A percentile compares a stretch with the other conserved stretches of the same genome.
These are phyloP conservation scores for Allygus modestus DNA, from an alignment of 2,888 invertebrate genomes.

Conservation along the genomic window DNA sequence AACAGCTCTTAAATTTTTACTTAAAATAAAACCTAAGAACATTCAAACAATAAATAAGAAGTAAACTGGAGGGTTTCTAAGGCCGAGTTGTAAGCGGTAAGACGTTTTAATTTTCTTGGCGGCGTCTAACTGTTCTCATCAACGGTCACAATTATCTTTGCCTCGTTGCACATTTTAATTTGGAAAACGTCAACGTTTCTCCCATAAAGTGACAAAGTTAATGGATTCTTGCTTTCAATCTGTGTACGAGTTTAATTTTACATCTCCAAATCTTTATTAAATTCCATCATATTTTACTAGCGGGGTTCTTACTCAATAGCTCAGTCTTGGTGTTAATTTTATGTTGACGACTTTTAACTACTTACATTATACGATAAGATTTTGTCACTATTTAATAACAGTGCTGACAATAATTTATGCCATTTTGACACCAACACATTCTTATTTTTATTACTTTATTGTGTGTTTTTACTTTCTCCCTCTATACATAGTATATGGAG, in stretches of 20 bases:
- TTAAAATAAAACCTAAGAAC: neutral
- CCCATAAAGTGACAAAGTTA: slow-evolving; percentile 37
- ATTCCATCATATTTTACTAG: neutral
- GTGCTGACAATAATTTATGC: no score
- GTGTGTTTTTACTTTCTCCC: no score
- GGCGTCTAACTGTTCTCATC: slow-evolving; percentile 44
- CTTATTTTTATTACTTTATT: no score
- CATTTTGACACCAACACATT: no score
- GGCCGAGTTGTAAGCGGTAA: slow-evolving; percentile 14
- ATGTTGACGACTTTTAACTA: no score
- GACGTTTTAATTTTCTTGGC: slow-evolving; percentile 47
- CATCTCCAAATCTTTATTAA: slow-evolving; percentile 15
- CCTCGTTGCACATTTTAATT: slow-evolving; percentile 57
- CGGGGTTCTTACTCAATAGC: no score
- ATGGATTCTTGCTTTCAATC: slow-evolving; percentile 39
- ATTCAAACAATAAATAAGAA: neutral
- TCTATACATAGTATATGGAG: no score
- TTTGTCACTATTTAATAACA: no score
- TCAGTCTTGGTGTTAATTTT: no score
- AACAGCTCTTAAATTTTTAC: no score
- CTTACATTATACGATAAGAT: no score
- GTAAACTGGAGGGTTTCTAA: neutral
- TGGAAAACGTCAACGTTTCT: slow-evolving; percentile 40
- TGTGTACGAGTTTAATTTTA: slow-evolving; percentile 23
- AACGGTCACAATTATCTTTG: slow-evolving; percentile 37